Evolutionary conservation across 2,797 vertebrate species (phyloP).

Genomic region (Alfaro cultratus): DNA sequence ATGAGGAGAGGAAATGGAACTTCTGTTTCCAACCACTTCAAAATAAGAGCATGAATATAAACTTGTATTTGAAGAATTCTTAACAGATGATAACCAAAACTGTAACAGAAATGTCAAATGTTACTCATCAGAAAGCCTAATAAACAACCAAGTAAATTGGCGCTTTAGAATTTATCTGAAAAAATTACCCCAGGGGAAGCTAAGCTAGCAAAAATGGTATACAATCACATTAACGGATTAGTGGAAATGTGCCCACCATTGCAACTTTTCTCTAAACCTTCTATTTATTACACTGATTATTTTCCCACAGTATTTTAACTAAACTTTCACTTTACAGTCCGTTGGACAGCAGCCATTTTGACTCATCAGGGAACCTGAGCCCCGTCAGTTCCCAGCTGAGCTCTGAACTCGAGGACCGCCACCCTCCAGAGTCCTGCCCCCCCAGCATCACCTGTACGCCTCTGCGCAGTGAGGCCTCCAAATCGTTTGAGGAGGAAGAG

Average conservation of each 20-base stretch:
- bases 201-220: neutral
- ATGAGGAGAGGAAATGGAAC: no score
- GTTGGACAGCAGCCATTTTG: slow-evolving; percentile 87
- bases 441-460: slow-evolving; percentile 41
- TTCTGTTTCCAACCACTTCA: no score
- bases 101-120: neutral
- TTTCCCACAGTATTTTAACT: slow-evolving; percentile 10
- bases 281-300: neutral
- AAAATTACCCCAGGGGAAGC: neutral
- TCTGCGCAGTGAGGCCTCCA: slow-evolving; percentile 57
- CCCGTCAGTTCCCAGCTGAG: slow-evolving; percentile 91
- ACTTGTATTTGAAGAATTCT: neutral
- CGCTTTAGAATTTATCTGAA: neutral
- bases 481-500: slow-evolving; percentile 58
- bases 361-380: slow-evolving; percentile 92
- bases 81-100: neutral
- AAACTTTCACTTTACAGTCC: slow-evolving; percentile 78
- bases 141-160: neutral
- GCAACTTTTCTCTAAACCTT: neutral
- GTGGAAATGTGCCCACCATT: neutral
- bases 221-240: neutral
- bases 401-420: slow-evolving; percentile 86
- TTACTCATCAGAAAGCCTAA: neutral
- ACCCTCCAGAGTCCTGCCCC: slow-evolving; percentile 65
- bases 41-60: neutral